These are phyloP conservation scores for Magallana ariakensis DNA, from an alignment of 1,140 invertebrate genomes.

Conservation along the genomic window DNA sequence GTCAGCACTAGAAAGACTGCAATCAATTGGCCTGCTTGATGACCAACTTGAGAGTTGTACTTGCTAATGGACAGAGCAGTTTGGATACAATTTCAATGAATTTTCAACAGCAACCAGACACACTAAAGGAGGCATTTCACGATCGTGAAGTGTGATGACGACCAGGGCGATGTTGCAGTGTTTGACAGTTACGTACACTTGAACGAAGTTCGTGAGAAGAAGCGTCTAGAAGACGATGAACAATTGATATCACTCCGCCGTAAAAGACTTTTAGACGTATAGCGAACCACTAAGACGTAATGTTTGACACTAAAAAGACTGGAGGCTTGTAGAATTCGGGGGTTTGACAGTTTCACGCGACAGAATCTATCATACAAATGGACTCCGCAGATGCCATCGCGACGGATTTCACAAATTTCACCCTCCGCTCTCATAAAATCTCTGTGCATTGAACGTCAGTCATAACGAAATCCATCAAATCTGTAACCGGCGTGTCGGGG, in stretches of 20 bases:
- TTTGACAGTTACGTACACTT: not conserved
- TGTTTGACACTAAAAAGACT: slow-evolving; percentile 16
- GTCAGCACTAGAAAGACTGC: not conserved
- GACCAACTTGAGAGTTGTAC: not conserved
- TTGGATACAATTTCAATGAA: slow-evolving; percentile 15
- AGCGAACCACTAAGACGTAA: not conserved
- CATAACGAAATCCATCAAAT: slow-evolving; percentile 9
- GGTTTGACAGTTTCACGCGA: slow-evolving; percentile 29
- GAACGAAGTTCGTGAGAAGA: not conserved
- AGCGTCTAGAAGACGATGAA: not conserved
- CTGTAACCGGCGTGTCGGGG: not conserved
- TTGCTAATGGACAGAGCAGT: slow-evolving; percentile 14
- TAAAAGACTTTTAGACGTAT: slow-evolving; percentile 35
- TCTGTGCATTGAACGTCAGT: slow-evolving; percentile 16
- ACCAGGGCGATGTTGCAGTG: not conserved
- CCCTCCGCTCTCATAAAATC: slow-evolving; percentile 37
- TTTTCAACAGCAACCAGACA: not conserved
- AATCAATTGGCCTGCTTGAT: not conserved
- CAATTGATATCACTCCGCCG: slow-evolving; percentile 31
- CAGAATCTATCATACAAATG: slow-evolving; percentile 43
- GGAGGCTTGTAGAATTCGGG: not conserved
- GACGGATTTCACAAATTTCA: slow-evolving; percentile 25
- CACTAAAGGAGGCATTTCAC: not conserved
- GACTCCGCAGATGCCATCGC: slow-evolving; percentile 35
- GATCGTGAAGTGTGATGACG: not conserved